Conservation (phyloP, 2,888 invertebrate species). For the Nowickia ferox region DNA sequence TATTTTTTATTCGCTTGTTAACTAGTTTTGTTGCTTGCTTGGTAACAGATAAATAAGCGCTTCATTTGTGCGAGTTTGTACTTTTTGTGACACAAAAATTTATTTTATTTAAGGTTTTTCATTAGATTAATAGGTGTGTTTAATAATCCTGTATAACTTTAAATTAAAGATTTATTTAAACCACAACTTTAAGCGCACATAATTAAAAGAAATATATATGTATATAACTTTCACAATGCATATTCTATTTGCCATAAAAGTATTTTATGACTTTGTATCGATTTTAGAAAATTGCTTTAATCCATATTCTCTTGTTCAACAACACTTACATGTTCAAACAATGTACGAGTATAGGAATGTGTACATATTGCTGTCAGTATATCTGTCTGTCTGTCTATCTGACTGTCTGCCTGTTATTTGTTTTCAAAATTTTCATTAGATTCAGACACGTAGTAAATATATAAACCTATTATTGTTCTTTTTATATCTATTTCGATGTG, state of each 20-base stretch:
- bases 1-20: too few species aligned
- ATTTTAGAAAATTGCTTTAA: not conserved
- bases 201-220: not conserved
- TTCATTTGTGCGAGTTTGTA: too few species aligned
- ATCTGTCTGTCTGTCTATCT: not conserved
- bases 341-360: not conserved
- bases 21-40: too few species aligned
- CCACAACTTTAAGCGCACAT: not conserved
- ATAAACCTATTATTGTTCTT: slow-evolving; percentile 14
- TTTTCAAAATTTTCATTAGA: slow-evolving; percentile 44
- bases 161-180: not conserved
- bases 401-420: slow-evolving; percentile 16
- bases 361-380: not conserved
- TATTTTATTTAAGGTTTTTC: too few species aligned
- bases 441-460: slow-evolving; percentile 44
- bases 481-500: not conserved
- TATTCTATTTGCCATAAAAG: slow-evolving; percentile 9
- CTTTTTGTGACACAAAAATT: too few species aligned
- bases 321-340: slow-evolving; percentile 10
- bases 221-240: too few species aligned
- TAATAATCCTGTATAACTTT: too few species aligned
- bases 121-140: too few species aligned
- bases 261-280: slow-evolving; percentile 13
- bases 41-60: too few species aligned
- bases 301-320: slow-evolving; percentile 19